Evolutionary conservation across 2,888 invertebrate species (phyloP).

Genomic region (Capitulum mitella): DNA sequence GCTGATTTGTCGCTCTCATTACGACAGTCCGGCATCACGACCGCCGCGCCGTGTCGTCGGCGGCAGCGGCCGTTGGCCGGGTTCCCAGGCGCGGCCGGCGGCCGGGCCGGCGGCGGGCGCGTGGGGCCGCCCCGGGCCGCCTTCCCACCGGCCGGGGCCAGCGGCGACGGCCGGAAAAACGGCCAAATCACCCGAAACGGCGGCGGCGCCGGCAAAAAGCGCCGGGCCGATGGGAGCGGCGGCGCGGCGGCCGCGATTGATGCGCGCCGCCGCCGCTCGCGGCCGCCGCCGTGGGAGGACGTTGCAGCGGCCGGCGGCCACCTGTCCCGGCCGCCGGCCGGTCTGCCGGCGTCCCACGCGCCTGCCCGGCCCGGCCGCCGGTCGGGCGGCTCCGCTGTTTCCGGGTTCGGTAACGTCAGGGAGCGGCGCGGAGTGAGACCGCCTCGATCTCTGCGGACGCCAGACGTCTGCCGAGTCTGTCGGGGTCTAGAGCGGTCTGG

Average conservation of each 20-base stretch:
- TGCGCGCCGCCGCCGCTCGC: neutral
- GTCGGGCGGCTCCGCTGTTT: too few relatives aligned
- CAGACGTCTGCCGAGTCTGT: too few relatives aligned
- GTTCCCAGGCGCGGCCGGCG: neutral
- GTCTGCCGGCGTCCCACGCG: too few relatives aligned
- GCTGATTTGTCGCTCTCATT: too few relatives aligned
- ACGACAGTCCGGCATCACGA: too few relatives aligned
- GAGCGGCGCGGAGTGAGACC: too few relatives aligned
- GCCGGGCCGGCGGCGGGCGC: neutral
- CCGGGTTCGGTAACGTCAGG: too few relatives aligned
- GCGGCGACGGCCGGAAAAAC: neutral
- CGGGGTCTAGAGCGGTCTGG: too few relatives aligned
- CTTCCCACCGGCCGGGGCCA: neutral
- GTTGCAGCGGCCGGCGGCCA: neutral
- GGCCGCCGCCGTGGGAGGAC: neutral
- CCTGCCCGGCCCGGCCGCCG: neutral
- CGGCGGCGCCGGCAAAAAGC: neutral
- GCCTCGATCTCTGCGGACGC: too few relatives aligned
- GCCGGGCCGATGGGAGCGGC: neutral
- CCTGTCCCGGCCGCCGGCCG: neutral
- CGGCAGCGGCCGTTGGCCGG: neutral
- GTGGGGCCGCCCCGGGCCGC: neutral
- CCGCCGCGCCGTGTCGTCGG: too few relatives aligned
- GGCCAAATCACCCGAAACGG: slow-evolving; percentile 1
- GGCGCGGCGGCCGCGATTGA: neutral